These are phyloP conservation scores for Apotomis turbidana DNA, from an alignment of 2,888 invertebrate species.

Conservation along the genomic window DNA sequence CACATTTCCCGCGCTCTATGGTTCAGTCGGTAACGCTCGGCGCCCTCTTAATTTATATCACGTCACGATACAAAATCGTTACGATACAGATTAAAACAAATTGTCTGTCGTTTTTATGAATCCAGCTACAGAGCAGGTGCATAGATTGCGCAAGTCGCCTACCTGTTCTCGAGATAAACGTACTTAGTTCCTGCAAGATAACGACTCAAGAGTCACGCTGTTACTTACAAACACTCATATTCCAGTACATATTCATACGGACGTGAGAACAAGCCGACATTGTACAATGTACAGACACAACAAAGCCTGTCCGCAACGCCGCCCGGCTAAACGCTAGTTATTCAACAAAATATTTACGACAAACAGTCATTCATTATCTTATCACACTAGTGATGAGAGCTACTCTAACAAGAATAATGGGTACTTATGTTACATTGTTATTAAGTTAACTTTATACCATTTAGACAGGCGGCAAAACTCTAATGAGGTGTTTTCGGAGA, in stretches of 20 bases:
- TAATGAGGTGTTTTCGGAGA: background rate
- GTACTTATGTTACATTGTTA: conserved; percentile 1
- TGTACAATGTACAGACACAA: conserved; percentile 58
- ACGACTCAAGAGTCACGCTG: conserved; percentile 23
- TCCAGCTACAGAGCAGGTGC: conserved; percentile 6
- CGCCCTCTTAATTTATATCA: conserved; percentile 19
- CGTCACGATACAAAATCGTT: background rate
- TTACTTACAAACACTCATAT: conserved; percentile 55
- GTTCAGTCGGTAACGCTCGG: too few relatives aligned
- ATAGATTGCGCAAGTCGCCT: conserved; percentile 17
- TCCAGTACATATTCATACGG: conserved; percentile 60
- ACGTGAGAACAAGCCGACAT: conserved; percentile 67
- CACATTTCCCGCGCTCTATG: too few relatives aligned
- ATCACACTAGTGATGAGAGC: conserved; percentile 36
- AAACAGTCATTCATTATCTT: conserved; percentile 46
- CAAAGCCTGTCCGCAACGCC: conserved; percentile 41
- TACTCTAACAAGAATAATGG: conserved; percentile 23
- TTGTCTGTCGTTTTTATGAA: background rate
- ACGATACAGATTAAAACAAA: background rate
- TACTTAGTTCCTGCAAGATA: conserved; percentile 33
- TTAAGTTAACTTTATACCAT: background rate
- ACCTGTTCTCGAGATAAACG: conserved; percentile 28
- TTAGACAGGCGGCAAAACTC: background rate
- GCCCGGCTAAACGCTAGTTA: conserved; percentile 31
- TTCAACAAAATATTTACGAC: conserved; percentile 44